These are phyloP conservation scores for Leptopilina syphax DNA, from an alignment of 2,888 invertebrate genomes.

Conservation along the genomic window DNA sequence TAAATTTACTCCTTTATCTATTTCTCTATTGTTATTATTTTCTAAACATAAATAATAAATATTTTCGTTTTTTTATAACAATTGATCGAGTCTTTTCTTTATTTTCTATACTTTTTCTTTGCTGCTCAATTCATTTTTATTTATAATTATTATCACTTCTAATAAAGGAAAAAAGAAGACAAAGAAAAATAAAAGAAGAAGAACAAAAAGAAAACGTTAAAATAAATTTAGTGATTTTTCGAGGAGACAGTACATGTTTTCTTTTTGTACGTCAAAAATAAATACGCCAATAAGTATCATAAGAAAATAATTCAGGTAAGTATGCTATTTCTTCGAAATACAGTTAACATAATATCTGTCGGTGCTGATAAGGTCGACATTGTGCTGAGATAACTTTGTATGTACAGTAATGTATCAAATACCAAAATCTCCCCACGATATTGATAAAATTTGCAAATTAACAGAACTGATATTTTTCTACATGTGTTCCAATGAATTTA, in stretches of 20 bases:
- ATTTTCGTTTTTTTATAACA: no score
- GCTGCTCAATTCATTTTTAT: no score
- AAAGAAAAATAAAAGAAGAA: no score
- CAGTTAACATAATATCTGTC: conserved; percentile 60
- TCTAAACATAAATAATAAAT: no score
- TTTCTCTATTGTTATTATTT: not conserved
- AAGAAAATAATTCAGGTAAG: conserved; percentile 19
- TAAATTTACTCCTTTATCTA: no score
- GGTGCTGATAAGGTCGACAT: conserved; percentile 63
- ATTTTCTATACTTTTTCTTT: no score
- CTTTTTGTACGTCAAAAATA: not conserved
- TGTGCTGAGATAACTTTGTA: conserved; percentile 64
- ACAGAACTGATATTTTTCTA: not conserved
- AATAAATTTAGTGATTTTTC: no score
- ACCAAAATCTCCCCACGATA: conserved; percentile 14
- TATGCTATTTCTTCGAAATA: conserved; percentile 18
- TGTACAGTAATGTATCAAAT: conserved; percentile 31
- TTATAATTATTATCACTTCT: no score
- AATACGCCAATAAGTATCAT: not conserved
- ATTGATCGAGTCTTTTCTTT: no score
- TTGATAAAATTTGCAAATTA: conserved; percentile 31
- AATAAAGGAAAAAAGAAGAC: no score
- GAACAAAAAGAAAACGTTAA: no score
- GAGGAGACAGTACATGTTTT: no score
- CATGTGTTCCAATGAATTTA: not conserved